These are phyloP conservation scores for Hirtodrosophila histrioides DNA, from an alignment of 2,888 invertebrate species.

Conservation along the genomic window DNA sequence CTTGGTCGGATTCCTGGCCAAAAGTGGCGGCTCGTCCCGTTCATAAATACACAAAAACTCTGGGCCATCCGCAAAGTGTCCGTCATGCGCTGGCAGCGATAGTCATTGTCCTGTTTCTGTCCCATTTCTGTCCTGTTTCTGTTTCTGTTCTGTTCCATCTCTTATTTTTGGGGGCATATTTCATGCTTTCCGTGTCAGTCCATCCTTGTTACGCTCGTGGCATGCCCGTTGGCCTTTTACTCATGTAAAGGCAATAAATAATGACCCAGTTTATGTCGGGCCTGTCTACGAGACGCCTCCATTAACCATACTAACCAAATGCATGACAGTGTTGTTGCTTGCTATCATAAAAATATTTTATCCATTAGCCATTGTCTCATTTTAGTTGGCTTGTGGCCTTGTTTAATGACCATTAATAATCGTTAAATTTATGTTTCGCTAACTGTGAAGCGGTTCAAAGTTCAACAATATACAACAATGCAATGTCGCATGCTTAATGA, in stretches of 20 bases:
- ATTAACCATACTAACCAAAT: constrained; percentile 36
- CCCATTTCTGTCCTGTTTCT: constrained; percentile 26
- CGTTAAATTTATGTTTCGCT: constrained; percentile 69
- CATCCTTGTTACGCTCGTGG: constrained; percentile 19
- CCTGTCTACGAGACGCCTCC: constrained; percentile 35
- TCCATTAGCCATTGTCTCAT: constrained; percentile 69
- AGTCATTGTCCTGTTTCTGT: constrained; percentile 34
- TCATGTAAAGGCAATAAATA: constrained; percentile 72
- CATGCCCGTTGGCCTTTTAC: constrained; percentile 47
- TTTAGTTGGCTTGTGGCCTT: constrained; percentile 48
- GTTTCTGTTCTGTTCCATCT: constrained; percentile 26
- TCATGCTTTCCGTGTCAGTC: constrained; percentile 12
- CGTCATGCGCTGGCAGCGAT: constrained; percentile 45
- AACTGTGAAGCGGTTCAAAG: constrained; percentile 45
- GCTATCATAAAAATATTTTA: constrained; percentile 73
- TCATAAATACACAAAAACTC: constrained; percentile 62
- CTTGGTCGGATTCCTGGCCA: constrained; percentile 28
- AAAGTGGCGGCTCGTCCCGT: constrained; percentile 9
- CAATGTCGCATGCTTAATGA: constrained; percentile 56
- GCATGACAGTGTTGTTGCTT: constrained; percentile 12
- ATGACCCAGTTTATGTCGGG: constrained; percentile 64
- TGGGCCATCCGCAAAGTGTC: constrained; percentile 53
- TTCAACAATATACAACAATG: constrained; percentile 22
- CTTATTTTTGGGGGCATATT: constrained; percentile 35
- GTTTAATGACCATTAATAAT: constrained; percentile 77